phyloP scores from a whole-genome alignment of 2,888 invertebrate genomes.

The Caenorhabditis zanzibari region DNA sequence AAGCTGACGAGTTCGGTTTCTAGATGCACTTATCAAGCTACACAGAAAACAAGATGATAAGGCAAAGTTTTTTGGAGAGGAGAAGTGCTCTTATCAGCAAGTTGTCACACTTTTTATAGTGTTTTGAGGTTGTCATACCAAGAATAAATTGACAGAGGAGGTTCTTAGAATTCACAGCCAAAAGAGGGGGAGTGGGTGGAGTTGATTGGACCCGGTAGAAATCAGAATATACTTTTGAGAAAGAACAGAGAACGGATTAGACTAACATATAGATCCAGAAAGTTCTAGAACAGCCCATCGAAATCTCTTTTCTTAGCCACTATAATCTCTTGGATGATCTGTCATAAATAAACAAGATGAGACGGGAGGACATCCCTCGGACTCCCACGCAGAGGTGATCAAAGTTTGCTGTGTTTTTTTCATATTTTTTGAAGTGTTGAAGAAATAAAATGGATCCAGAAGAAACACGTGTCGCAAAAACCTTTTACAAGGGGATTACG shows the following conservation, averaged over 20 bases:
- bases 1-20: background rate
- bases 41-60: background rate
- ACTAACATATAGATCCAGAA: background rate
- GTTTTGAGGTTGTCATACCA: background rate
- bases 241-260: background rate
- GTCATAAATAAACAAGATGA: constrained; percentile 1
- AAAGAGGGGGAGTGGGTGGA: background rate
- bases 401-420: constrained; percentile 2
- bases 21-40: constrained; percentile 13
- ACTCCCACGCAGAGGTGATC: background rate
- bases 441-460: too few relatives aligned
- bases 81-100: background rate
- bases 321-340: background rate
- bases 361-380: background rate
- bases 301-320: background rate
- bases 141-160: background rate
- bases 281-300: background rate
- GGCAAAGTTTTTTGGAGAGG: background rate
- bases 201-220: background rate
- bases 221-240: background rate
- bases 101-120: background rate
- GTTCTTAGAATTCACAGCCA: constrained; percentile 1
- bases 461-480: too few relatives aligned
- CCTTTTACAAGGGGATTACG: too few relatives aligned
- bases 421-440: too few relatives aligned